Evolutionary conservation across 2,797 vertebrate species (phyloP).

Genomic region (Aldrovandia affinis): DNA sequence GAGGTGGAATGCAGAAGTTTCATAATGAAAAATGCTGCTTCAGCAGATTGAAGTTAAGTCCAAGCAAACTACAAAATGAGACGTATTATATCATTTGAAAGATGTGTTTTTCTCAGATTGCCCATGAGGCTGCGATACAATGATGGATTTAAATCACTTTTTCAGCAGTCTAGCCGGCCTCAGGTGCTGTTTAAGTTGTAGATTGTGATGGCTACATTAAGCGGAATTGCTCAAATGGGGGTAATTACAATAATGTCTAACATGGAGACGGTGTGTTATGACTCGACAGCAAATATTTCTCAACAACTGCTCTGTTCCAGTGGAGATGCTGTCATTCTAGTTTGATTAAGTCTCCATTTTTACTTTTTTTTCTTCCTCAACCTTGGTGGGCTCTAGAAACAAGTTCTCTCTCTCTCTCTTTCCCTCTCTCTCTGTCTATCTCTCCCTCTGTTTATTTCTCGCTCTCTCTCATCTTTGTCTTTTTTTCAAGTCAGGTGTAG

Average conservation of each 20-base stretch:
- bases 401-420: conserved; percentile 32
- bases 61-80: conserved; percentile 1
- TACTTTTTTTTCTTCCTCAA: conserved; percentile 37
- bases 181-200: conserved; percentile 23
- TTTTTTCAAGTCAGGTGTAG: conserved; percentile 63
- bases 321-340: conserved; percentile 55
- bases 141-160: conserved; percentile 34
- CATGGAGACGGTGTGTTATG: conserved; percentile 59
- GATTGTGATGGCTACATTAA: conserved; percentile 51
- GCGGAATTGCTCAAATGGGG: conserved; percentile 34
- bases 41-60: not conserved
- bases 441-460: conserved; percentile 26
- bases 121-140: conserved; percentile 22
- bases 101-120: conserved; percentile 32
- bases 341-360: conserved; percentile 41
- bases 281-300: conserved; percentile 64
- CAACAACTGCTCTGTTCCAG: conserved; percentile 52
- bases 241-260: conserved; percentile 63
- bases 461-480: conserved; percentile 27
- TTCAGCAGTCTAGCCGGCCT: conserved; percentile 34
- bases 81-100: conserved; percentile 3
- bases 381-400: conserved; percentile 68
- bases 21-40: not conserved
- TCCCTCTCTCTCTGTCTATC: conserved; percentile 36
- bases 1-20: not conserved